Percentiles rank a stretch among this genome's conserved stretches.
phyloP scores from a whole-genome alignment of 2,888 invertebrate genomes.

The Hydropsyche betteni region DNA sequence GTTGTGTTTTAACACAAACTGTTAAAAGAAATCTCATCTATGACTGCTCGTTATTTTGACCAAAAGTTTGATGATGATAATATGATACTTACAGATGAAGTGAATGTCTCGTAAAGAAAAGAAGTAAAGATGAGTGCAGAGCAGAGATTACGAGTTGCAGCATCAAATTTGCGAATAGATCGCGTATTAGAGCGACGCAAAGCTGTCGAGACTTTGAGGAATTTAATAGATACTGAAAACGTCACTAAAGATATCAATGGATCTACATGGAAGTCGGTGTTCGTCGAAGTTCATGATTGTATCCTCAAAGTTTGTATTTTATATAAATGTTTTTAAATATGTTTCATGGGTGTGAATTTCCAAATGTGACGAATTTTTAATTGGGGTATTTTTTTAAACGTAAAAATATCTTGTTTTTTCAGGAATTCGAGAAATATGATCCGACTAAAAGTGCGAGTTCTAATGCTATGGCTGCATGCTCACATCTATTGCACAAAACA shows the following conservation, averaged over 20 bases:
- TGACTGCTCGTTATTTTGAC: too few relatives aligned
- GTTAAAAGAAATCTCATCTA: too few relatives aligned
- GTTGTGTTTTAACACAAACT: too few relatives aligned
- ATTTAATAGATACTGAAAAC: background rate
- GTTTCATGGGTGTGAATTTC: too few relatives aligned
- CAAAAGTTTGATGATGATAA: too few relatives aligned
- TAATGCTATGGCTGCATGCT: background rate
- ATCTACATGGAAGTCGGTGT: background rate
- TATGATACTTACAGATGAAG: too few relatives aligned
- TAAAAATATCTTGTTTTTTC: background rate
- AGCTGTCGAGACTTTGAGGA: background rate
- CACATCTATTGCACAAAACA: background rate
- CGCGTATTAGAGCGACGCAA: background rate
- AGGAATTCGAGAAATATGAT: background rate
- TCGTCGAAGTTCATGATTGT: constrained; percentile 59
- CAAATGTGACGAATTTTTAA: background rate
- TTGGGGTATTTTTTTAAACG: background rate
- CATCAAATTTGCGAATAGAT: background rate
- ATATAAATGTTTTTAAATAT: background rate
- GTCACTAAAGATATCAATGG: background rate
- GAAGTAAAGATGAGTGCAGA: background rate
- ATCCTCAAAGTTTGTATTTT: constrained; percentile 58
- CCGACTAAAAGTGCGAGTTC: background rate
- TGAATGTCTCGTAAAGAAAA: too few relatives aligned
- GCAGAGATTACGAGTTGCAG: background rate